Percentiles rank a stretch among this genome's conserved stretches.
Evolutionary conservation across 2,113 vertebrate species (phyloP).

Genomic region (Poeciliopsis prolifica): DNA sequence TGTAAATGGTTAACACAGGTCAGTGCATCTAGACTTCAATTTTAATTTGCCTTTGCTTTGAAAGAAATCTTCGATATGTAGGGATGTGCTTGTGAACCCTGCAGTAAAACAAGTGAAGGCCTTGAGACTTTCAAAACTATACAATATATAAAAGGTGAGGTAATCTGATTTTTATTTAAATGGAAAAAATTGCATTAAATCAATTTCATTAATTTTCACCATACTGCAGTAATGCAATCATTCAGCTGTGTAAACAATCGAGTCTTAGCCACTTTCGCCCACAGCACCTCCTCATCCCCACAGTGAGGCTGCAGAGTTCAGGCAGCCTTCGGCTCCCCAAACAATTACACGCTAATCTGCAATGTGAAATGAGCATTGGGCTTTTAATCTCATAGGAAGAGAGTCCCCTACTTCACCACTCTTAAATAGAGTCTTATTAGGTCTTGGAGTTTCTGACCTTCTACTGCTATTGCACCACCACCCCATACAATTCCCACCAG

Average conservation of each 20-base stretch:
- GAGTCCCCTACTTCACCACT: slow-evolving; percentile 65
- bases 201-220: slow-evolving; percentile 51
- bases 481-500: slow-evolving; percentile 21
- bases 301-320: slow-evolving; percentile 46
- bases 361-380: slow-evolving; percentile 75
- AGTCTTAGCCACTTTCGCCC: slow-evolving; percentile 41
- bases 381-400: slow-evolving; percentile 68
- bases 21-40: no score
- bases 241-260: slow-evolving; percentile 56
- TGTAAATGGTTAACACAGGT: not conserved
- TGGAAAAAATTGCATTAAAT: slow-evolving; percentile 29
- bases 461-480: slow-evolving; percentile 32
- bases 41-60: no score
- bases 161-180: not conserved
- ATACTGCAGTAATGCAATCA: slow-evolving; percentile 42
- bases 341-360: slow-evolving; percentile 81
- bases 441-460: slow-evolving; percentile 68
- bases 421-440: slow-evolving; percentile 60
- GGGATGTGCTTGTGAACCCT: no score
- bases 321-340: slow-evolving; percentile 68
- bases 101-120: not conserved
- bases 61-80: no score
- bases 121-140: not conserved
- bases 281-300: slow-evolving; percentile 43
- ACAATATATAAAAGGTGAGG: slow-evolving; percentile 2